Evolutionary conservation across 2,113 vertebrate genomes (phyloP).

Genomic region (Sturnira hondurensis): DNA sequence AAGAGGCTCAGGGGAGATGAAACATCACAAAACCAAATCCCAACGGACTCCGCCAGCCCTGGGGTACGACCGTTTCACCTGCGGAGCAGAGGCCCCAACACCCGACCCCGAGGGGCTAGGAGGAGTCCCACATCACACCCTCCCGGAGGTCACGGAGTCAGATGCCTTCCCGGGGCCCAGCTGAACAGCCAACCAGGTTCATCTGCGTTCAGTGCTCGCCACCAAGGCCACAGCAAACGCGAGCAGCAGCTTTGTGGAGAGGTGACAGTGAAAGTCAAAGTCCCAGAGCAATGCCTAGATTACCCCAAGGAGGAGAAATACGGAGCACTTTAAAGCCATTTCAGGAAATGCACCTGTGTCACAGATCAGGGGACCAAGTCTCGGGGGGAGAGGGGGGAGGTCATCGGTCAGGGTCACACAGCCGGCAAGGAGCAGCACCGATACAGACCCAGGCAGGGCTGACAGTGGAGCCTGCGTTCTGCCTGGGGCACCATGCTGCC

Average conservation of each 20-base stretch:
- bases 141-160: background rate
- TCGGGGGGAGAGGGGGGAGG: background rate
- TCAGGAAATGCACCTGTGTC: background rate
- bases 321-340: background rate
- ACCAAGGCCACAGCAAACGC: background rate
- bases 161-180: background rate
- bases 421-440: background rate
- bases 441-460: background rate
- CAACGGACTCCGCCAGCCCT: background rate
- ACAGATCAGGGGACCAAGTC: background rate
- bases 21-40: background rate
- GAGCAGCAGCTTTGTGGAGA: background rate
- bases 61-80: background rate
- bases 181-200: background rate
- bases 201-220: background rate
- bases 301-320: background rate
- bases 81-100: background rate
- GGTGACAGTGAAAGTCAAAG: background rate
- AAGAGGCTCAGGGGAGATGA: slow-evolving; percentile 17
- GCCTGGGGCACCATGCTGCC: background rate
- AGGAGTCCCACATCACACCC: background rate
- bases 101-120: background rate
- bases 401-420: background rate
- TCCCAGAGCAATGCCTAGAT: background rate
- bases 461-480: background rate